phyloP scores from a whole-genome alignment of 2,113 vertebrate species.

The Carollia perspicillata region DNA sequence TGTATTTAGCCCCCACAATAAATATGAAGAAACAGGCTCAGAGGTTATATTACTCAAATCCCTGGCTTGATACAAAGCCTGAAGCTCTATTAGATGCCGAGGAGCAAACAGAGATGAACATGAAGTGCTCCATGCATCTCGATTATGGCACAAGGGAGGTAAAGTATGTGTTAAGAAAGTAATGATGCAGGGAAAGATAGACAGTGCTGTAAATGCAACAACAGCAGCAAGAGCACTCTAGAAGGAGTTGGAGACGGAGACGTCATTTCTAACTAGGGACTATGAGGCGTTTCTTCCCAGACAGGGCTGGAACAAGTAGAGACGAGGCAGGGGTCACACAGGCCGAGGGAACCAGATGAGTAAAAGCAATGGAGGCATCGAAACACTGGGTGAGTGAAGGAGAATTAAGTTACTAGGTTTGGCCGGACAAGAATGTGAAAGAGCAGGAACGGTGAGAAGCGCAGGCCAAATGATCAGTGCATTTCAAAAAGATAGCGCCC shows the following conservation, averaged over 20 bases:
- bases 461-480: neutral
- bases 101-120: neutral
- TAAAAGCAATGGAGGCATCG: neutral
- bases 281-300: neutral
- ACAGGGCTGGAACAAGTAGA: neutral
- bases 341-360: neutral
- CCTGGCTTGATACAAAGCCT: neutral
- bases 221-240: neutral
- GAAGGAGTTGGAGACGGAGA: neutral
- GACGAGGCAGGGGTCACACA: neutral
- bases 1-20: neutral
- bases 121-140: neutral
- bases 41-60: neutral
- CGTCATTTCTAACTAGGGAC: neutral
- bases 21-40: neutral
- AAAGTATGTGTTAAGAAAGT: neutral
- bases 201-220: no score
- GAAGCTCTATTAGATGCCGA: neutral
- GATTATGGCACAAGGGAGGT: neutral
- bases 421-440: no score
- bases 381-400: neutral
- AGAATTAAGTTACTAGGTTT: neutral
- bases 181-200: neutral
- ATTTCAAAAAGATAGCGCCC: neutral
- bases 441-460: neutral